Percentiles rank a stretch among this genome's conserved stretches.
Conservation (phyloP, 2,797 vertebrate genomes). For the Lutjanus argentimaculatus region DNA sequence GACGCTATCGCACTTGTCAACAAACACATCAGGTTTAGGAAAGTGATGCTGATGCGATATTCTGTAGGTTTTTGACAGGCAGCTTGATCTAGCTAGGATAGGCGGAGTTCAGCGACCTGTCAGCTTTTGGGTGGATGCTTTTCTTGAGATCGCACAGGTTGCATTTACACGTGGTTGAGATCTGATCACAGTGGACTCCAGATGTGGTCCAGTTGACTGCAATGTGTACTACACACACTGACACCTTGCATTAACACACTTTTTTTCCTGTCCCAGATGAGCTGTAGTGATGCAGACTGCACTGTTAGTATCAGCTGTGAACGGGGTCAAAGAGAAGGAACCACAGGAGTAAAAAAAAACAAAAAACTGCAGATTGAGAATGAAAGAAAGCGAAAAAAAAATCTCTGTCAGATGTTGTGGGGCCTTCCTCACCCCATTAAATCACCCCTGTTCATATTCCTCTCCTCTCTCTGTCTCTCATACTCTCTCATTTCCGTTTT, state of each 20-base stretch:
- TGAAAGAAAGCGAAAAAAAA: constrained; percentile 31
- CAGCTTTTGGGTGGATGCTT: not conserved
- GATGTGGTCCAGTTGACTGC: constrained; percentile 5
- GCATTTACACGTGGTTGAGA: constrained; percentile 14
- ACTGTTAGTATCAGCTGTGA: constrained; percentile 35
- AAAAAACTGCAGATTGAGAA: constrained; percentile 7
- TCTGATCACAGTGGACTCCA: constrained; percentile 11
- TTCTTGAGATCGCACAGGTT: not conserved
- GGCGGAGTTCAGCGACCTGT: not conserved
- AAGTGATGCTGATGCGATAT: not conserved
- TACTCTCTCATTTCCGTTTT: constrained; percentile 42
- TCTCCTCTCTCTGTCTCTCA: constrained; percentile 29
- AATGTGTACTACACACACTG: not conserved
- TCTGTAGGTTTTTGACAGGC: not conserved
- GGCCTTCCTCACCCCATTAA: constrained; percentile 55
- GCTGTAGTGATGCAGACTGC: not conserved
- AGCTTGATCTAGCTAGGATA: not conserved
- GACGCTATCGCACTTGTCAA: not conserved
- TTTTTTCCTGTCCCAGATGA: constrained; percentile 16
- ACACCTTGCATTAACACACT: constrained; percentile 17
- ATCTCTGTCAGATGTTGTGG: constrained; percentile 58
- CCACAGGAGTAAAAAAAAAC: not conserved
- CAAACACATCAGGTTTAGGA: not conserved
- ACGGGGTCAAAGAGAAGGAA: constrained; percentile 13
- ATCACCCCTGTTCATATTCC: constrained; percentile 20